phyloP scores from a whole-genome alignment of 1,140 invertebrate species.

The Pseudomyrmex cubaensis region DNA sequence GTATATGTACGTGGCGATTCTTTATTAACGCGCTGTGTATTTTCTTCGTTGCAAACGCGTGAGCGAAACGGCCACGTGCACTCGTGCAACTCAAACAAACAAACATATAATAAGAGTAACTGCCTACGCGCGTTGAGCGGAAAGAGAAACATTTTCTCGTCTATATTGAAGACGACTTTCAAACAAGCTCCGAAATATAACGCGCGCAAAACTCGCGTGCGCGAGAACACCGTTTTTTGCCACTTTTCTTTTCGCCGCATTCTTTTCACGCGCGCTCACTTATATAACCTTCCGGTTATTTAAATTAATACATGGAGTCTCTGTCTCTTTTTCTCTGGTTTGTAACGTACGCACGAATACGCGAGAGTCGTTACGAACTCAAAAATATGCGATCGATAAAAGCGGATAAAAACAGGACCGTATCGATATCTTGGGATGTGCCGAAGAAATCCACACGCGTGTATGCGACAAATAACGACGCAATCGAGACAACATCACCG shows the following conservation, averaged over 20 bases:
- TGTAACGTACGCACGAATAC: not conserved
- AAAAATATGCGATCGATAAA: conserved; percentile 27
- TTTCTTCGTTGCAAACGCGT: not conserved
- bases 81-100: conserved; percentile 25
- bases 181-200: not conserved
- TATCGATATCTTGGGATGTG: not conserved
- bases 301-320: conserved; percentile 35
- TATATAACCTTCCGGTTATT: conserved; percentile 55
- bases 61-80: conserved; percentile 3
- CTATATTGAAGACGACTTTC: not conserved
- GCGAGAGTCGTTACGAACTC: not conserved
- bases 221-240: not conserved
- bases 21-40: conserved; percentile 8
- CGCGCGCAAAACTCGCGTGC: not conserved
- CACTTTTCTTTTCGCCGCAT: conserved; percentile 47
- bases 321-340: not conserved
- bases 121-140: not conserved
- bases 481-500: not conserved
- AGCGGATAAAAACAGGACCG: not conserved
- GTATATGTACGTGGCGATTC: not conserved
- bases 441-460: not conserved
- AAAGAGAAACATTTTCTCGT: conserved; percentile 24
- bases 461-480: not conserved
- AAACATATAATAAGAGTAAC: not conserved
- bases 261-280: conserved; percentile 2